Conservation (phyloP, 2,888 invertebrate genomes). For the Synergus umbraculus region DNA sequence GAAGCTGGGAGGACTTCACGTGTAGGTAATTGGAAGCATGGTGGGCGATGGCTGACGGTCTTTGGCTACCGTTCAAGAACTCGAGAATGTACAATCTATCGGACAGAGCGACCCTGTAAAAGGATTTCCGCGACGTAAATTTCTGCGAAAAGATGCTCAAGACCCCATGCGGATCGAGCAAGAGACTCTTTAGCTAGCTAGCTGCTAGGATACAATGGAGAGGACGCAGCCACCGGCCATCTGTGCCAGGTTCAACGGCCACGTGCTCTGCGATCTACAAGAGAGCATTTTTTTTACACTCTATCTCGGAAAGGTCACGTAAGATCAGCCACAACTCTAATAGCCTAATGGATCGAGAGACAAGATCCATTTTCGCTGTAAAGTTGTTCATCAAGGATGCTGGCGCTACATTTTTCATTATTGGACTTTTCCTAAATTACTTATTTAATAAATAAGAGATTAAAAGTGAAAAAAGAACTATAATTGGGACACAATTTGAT, state of each 20-base stretch:
- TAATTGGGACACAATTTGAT: too few species aligned
- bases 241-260: conserved; percentile 31
- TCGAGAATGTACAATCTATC: conserved; percentile 13
- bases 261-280: conserved; percentile 25
- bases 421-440: too few species aligned
- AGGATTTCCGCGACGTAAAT: conserved; percentile 34
- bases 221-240: conserved; percentile 19
- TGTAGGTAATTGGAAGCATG: conserved; percentile 37
- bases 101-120: conserved; percentile 18
- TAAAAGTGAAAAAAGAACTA: too few species aligned
- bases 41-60: conserved; percentile 34
- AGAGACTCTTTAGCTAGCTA: conserved; percentile 28
- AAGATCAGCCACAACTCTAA: conserved; percentile 5
- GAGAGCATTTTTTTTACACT: conserved; percentile 4
- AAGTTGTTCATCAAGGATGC: neutral
- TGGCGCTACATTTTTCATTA: neutral
- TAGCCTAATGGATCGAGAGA: conserved; percentile 31
- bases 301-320: conserved; percentile 13
- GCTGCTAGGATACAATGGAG: conserved; percentile 18
- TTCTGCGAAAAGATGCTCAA: conserved; percentile 25
- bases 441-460: too few species aligned
- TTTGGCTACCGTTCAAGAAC: conserved; percentile 29
- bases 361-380: neutral
- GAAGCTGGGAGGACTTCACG: conserved; percentile 7
- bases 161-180: conserved; percentile 44